These are phyloP conservation scores for Carettochelys insculpta DNA, from an alignment of 2,113 vertebrate genomes.

Conservation along the genomic window DNA sequence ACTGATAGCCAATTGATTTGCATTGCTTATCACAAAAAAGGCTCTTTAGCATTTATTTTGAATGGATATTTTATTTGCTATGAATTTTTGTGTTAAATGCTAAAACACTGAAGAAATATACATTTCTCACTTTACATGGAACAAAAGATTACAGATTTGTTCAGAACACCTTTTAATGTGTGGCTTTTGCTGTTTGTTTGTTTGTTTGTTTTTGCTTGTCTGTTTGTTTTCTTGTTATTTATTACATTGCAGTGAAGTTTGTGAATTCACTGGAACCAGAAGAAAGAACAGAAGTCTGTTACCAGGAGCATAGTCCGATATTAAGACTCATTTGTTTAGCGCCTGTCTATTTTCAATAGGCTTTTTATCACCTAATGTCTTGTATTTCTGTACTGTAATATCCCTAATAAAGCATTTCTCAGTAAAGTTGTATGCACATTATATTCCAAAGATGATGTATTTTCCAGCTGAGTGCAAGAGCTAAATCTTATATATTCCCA, in stretches of 20 bases:
- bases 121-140: neutral
- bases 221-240: neutral
- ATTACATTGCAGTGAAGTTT: neutral
- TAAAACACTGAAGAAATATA: neutral
- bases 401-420: neutral
- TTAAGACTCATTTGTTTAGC: conserved; percentile 21
- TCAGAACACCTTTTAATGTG: neutral
- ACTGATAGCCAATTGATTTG: conserved; percentile 37
- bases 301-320: neutral
- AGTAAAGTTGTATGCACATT: neutral
- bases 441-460: neutral
- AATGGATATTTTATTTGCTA: neutral
- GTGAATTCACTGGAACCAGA: neutral
- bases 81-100: neutral
- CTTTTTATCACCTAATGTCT: conserved; percentile 25
- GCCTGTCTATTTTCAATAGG: conserved; percentile 22
- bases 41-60: conserved; percentile 34
- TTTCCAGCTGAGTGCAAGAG: neutral
- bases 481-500: neutral
- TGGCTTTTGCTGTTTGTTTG: neutral
- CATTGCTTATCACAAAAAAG: conserved; percentile 49
- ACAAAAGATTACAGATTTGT: neutral
- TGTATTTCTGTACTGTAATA: neutral
- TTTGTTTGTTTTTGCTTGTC: neutral
- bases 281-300: conserved; percentile 39